Percentiles rank a stretch among this genome's conserved stretches.
Conservation (phyloP, 1,140 invertebrate species). For the Xylocopa sonorina region DNA sequence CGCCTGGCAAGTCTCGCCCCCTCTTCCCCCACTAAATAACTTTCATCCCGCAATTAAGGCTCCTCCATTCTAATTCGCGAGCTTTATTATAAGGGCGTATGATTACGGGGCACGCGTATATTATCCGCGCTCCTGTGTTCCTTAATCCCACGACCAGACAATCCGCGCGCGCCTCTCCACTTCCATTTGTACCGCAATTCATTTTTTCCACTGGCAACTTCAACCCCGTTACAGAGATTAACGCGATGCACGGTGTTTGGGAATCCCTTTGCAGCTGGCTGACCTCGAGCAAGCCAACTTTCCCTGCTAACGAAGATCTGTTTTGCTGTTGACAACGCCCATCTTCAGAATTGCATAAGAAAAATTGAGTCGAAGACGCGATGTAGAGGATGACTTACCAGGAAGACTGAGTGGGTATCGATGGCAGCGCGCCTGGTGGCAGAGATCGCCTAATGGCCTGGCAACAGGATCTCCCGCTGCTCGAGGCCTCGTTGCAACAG, state of each 20-base stretch:
- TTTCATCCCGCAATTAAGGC: slow-evolving; percentile 70
- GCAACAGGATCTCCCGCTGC: slow-evolving; percentile 73
- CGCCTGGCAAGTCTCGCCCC: too few species aligned
- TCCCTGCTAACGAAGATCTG: background rate
- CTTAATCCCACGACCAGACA: slow-evolving; percentile 50
- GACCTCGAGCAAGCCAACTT: too few species aligned
- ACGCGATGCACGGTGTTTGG: too few species aligned
- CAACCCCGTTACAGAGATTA: too few species aligned
- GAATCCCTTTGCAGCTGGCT: too few species aligned
- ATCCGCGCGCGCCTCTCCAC: slow-evolving; percentile 28
- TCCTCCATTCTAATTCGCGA: slow-evolving; percentile 68
- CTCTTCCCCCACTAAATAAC: slow-evolving; percentile 62
- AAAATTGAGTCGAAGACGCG: background rate
- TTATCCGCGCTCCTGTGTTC: slow-evolving; percentile 33
- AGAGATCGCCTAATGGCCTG: slow-evolving; percentile 79
- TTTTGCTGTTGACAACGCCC: too few species aligned
- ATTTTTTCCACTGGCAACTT: slow-evolving; percentile 21
- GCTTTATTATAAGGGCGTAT: slow-evolving; percentile 66
- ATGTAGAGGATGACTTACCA: slow-evolving; percentile 84
- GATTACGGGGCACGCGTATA: slow-evolving; percentile 61
- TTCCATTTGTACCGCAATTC: slow-evolving; percentile 33
- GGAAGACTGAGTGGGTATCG: slow-evolving; percentile 82
- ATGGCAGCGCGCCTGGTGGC: slow-evolving; percentile 81
- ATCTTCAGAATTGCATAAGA: too few species aligned
- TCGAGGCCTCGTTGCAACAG: slow-evolving; percentile 74